Base-by-base conservation (phyloP, 2,113 vertebrate genomes). In the Plecotus auritus region DNA sequence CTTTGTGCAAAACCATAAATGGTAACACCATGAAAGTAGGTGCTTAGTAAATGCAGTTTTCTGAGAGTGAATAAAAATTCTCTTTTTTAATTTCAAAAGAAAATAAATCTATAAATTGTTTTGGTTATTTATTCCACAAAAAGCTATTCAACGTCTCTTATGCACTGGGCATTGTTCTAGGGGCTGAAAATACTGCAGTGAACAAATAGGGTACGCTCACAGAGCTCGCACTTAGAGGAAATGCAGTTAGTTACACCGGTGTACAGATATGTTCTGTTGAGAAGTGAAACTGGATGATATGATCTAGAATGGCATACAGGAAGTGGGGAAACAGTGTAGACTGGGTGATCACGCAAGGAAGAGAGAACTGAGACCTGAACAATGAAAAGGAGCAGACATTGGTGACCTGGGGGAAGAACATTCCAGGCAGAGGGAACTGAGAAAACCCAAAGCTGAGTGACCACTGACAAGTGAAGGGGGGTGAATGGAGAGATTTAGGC, bases 51-150 rank as follows among this genome's bases (percentile, higher is more conserved):
- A 91, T 30, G 23, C 26, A 77, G 85, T 45, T 87, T 74, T 91
- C 37, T 77, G 30, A 74, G 10, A 93, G 7, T 45, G 14, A 69
- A 59, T 54, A 45, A 23, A 91, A 85, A 22, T 70, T 67, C 47
- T 72, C 45, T 67, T 91, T 93, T 92, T 70, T 22, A 69, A 37
- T 77, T 77, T 94, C 59, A 73, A 95, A 90, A 95, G 20, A 54
- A 95, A 90, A 83, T 35, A 66, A 90, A 72, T 49, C 11, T 93
- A 64, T 32, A 17, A 78, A 64, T 89, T 20, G 0, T 54, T 91
- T 80, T n/a, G 45, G 81, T 88, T 54, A 40, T 64, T 76, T 69
- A 40, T 82, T 85, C 73, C 54, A 78, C 42, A 91, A 61, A 88
- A 18, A 85, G 64, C 37, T 92, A 18, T 7, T 90, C 7, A 80